A percentile compares a stretch with the other conserved stretches of the same genome.
Conservation (phyloP, 1,140 invertebrate species). For the Metopolophium dirhodum region DNA sequence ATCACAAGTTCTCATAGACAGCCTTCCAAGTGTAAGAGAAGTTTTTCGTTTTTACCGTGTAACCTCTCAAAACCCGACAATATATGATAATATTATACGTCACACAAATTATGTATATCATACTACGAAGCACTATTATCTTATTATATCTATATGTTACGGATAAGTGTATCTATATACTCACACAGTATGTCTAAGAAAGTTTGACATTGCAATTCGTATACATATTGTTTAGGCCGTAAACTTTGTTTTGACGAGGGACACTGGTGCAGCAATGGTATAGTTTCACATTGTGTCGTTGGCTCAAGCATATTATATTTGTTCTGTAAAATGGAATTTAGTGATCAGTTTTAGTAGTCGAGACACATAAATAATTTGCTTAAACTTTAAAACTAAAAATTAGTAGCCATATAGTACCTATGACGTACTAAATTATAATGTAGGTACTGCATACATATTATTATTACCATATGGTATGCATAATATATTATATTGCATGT, state of each 20-base stretch:
- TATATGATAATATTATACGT: not conserved
- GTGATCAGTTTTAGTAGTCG: not conserved
- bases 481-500: too few species aligned
- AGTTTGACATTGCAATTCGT: not conserved
- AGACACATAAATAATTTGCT: not conserved
- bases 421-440: not conserved
- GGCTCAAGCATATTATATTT: not conserved
- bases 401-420: not conserved
- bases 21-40: not conserved
- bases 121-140: not conserved
- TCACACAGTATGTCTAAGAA: not conserved
- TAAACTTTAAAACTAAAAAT: not conserved
- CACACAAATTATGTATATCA: not conserved
- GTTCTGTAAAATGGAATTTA: not conserved
- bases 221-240: not conserved
- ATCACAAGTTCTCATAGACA: not conserved
- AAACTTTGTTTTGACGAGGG: conserved; percentile 48
- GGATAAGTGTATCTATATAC: not conserved
- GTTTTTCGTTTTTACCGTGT: not conserved
- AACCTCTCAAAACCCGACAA: not conserved
- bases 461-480: too few species aligned
- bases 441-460: too few species aligned
- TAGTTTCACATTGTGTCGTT: conserved; percentile 17
- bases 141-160: not conserved
- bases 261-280: not conserved